A percentile compares a stretch with the other conserved stretches of the same genome.
Evolutionary conservation across 2,888 invertebrate genomes (phyloP).

Genomic region (Ptycholaimellus sp.): DNA sequence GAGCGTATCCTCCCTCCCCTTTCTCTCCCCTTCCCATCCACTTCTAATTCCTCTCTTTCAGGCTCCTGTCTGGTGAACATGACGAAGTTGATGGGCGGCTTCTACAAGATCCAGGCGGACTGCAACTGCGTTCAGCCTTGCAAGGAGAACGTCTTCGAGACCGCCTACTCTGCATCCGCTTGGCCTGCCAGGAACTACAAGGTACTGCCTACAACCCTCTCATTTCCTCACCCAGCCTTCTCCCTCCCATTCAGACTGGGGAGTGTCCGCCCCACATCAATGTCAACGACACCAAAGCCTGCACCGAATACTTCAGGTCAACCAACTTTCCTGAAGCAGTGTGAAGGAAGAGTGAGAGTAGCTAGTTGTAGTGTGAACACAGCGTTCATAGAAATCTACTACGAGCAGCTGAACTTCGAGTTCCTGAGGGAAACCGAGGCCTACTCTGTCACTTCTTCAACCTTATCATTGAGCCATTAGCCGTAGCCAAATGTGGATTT

Average conservation of each 20-base stretch:
- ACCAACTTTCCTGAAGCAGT: background rate
- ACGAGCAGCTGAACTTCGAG: constrained; percentile 25
- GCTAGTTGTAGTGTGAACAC: constrained; percentile 5
- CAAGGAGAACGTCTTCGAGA: constrained; percentile 5
- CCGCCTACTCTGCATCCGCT: constrained; percentile 6
- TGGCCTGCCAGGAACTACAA: constrained; percentile 7
- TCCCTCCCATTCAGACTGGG: background rate
- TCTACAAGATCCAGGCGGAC: constrained; percentile 5
- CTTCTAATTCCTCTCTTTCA: constrained; percentile 5
- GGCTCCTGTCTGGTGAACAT: constrained; percentile 17
- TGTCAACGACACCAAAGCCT: background rate
- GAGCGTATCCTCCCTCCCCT: constrained; percentile 11
- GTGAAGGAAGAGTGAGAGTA: too few relatives aligned
- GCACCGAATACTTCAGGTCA: constrained; percentile 1
- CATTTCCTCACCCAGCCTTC: too few relatives aligned
- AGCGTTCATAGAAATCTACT: constrained; percentile 19
- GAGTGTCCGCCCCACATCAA: background rate
- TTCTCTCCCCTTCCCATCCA: background rate
- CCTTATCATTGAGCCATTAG: background rate
- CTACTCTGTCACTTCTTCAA: constrained; percentile 15
- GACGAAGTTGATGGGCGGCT: constrained; percentile 17
- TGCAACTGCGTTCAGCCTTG: constrained; percentile 6
- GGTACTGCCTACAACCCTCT: too few relatives aligned
- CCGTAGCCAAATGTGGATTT: too few relatives aligned
- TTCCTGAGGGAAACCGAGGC: constrained; percentile 12